These are phyloP conservation scores for Cyclina sinensis DNA, from an alignment of 1,140 invertebrate species.

Conservation along the genomic window DNA sequence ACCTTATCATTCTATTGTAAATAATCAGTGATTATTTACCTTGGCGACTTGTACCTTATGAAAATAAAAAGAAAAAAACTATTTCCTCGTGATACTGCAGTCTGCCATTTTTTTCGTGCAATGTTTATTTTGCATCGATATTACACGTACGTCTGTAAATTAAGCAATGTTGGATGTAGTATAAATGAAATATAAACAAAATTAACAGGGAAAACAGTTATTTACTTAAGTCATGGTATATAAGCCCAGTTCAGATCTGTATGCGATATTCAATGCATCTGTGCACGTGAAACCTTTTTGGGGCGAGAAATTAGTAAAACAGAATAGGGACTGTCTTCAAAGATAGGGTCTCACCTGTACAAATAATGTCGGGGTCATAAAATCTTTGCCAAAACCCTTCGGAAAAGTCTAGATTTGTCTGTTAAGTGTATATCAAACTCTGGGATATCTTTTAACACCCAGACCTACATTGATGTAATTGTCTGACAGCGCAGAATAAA, in stretches of 20 bases:
- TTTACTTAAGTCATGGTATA: background rate
- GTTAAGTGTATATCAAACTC: background rate
- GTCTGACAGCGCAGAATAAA: background rate
- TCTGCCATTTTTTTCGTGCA: background rate
- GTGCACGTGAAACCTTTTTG: too few species aligned
- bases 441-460: background rate
- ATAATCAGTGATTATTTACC: background rate
- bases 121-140: background rate
- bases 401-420: background rate
- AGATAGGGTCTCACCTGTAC: background rate
- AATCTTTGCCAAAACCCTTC: background rate
- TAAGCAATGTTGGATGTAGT: background rate
- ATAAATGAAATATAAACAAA: constrained; percentile 1
- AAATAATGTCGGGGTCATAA: background rate
- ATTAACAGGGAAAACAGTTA: background rate
- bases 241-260: background rate
- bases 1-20: background rate
- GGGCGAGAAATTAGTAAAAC: too few species aligned
- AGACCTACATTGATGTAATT: background rate
- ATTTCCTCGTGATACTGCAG: background rate
- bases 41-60: background rate
- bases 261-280: too few species aligned
- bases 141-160: background rate
- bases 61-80: background rate
- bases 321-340: background rate